These are phyloP conservation scores for Pseudomugil gertrudae DNA, from an alignment of 2,797 vertebrate genomes.

Conservation along the genomic window DNA sequence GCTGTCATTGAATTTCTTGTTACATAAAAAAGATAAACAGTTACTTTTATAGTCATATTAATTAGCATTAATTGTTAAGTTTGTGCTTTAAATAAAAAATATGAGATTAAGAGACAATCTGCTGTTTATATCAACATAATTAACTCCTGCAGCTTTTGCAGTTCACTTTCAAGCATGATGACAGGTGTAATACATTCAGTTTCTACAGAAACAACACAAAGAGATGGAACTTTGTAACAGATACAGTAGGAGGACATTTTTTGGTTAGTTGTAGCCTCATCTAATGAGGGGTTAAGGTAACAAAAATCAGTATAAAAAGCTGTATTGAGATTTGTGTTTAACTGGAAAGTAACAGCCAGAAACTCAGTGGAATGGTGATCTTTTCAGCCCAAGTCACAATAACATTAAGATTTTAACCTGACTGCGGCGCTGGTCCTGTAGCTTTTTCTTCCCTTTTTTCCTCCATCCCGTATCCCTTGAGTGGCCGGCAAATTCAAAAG, in stretches of 20 bases:
- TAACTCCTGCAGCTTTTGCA: background rate
- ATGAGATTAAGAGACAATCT: background rate
- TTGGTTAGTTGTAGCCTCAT: background rate
- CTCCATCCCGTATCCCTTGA: constrained; percentile 61
- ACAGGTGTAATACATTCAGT: background rate
- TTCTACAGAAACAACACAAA: background rate
- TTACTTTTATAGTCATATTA: background rate
- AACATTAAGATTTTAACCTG: constrained; percentile 37
- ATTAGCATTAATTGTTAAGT: background rate
- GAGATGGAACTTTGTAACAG: background rate
- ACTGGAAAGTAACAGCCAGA: background rate
- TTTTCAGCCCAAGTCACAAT: background rate
- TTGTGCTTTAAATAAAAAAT: too few relatives aligned
- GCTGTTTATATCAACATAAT: too few relatives aligned
- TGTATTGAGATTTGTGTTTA: background rate
- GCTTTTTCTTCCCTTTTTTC: constrained; percentile 48
- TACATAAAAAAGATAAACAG: background rate
- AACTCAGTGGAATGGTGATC: background rate
- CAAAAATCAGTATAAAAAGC: background rate
- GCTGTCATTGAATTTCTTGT: background rate
- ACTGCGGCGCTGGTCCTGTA: constrained; percentile 36
- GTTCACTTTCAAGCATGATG: background rate
- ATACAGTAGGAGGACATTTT: background rate
- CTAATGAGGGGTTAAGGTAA: background rate
- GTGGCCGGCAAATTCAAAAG: constrained; percentile 65